Percentiles rank a stretch among this genome's conserved stretches.
phyloP scores from a whole-genome alignment of 2,888 invertebrate species.

The Rugalucina vietnamica region DNA sequence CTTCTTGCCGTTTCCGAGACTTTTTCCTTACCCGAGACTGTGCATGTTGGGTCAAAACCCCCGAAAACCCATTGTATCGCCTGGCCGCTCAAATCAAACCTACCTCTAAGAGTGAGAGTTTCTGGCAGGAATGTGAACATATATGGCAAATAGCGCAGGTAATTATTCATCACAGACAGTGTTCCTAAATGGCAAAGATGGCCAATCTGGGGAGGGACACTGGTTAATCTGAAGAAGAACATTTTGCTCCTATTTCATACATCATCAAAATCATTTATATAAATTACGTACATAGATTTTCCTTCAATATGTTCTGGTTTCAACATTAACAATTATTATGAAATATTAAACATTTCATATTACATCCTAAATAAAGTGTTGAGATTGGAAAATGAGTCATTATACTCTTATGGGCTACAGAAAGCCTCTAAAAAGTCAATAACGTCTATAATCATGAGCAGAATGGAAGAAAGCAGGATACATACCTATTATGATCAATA shows the following conservation, averaged over 20 bases:
- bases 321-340: too few species aligned
- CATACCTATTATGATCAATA: constrained; percentile 63
- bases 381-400: too few species aligned
- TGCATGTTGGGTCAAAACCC: too few species aligned
- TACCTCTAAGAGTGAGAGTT: constrained; percentile 39
- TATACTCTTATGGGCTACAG: too few species aligned
- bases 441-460: neutral
- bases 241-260: neutral
- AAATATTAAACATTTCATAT: too few species aligned
- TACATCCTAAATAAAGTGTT: too few species aligned
- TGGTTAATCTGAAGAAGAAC: constrained; percentile 52
- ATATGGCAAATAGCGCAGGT: constrained; percentile 61
- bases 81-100: neutral
- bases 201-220: constrained; percentile 66
- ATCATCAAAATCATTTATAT: too few species aligned
- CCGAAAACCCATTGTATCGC: neutral
- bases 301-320: too few species aligned
- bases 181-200: constrained; percentile 54
- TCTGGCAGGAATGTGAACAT: constrained; percentile 54
- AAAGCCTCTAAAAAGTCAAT: neutral
- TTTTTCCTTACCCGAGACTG: too few species aligned
- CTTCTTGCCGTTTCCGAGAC: too few species aligned
- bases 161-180: constrained; percentile 62
- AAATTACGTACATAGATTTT: too few species aligned
- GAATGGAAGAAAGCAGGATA: too few species aligned